Base-by-base conservation (phyloP, 2,888 invertebrate genomes). In the Blastobasis lacticolella region DNA sequence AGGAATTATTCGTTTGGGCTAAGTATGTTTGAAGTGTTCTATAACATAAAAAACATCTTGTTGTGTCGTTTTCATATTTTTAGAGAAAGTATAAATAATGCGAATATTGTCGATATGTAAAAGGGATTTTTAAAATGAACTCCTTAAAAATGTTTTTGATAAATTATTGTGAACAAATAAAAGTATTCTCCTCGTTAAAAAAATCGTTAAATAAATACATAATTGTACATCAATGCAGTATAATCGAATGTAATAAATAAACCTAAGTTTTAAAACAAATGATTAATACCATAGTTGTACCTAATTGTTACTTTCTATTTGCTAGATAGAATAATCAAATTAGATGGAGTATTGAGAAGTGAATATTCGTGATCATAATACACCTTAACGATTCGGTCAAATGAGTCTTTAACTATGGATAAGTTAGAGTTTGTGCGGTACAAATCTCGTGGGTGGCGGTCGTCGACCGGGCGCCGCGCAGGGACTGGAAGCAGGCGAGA, bases 241-340 rank as follows among this genome's bases (percentile, higher is more conserved):
- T 81, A 81, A 73, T 78, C 75, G 73, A 79, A 73, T 78, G 77
- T 79, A 78, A 71, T 71, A 74, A 77, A 75, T 50, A 10, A 53
- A 47, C 41, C 49, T 75, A 78, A 73, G 70, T 76, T 71, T 73
- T 23, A 72, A 70, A 71, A 66, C 49, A 73, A 68, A 73, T 68
- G 68, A 78, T 69, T 61, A 79, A 77, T 77, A 81, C 78, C 75
- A 80, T 78, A 80, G 79, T 75, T 79, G 78, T 85, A 85, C 85
- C 83, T 86, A 85, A 84, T 84, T 87, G 85, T 87, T 87, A 86
- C 78, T 82, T 86, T 87, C 83, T 87, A 85, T 83, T 85, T 84
- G 83, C 86, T 87, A 87, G 86, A 87, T 87, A 87, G 87, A 85
- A 84, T 86, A 86, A 86, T 84, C 78, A 84, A 87, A 87, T 86